Evolutionary conservation across 2,113 vertebrate species (phyloP).

Genomic region (Chinchilla lanigera): DNA sequence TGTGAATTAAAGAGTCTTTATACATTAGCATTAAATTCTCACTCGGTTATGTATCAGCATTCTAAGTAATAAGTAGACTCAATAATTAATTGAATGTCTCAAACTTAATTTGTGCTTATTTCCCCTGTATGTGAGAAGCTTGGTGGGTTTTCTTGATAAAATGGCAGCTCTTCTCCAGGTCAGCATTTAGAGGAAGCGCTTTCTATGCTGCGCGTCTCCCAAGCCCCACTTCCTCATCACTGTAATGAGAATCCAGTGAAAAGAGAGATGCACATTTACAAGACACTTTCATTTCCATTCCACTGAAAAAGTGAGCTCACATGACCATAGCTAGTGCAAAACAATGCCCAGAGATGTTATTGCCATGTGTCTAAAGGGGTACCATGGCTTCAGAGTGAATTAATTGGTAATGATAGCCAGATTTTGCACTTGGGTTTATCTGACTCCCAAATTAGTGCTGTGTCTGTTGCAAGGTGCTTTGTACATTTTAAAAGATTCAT

Average conservation of each 20-base stretch:
- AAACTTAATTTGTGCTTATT: background rate
- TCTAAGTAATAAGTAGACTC: background rate
- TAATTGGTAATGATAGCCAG: background rate
- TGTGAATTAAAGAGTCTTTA: background rate
- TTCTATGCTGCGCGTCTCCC: background rate
- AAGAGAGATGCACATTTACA: background rate
- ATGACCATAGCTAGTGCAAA: background rate
- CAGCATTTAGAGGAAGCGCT: background rate
- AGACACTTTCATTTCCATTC: background rate
- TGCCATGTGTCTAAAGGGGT: background rate
- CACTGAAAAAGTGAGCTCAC: background rate
- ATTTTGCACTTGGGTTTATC: background rate
- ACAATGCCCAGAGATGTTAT: background rate
- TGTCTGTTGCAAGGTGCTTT: background rate
- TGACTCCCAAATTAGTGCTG: background rate
- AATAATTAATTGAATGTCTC: background rate
- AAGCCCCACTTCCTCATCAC: background rate
- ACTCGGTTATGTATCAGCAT: background rate
- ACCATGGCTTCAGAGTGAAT: background rate
- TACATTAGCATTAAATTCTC: background rate
- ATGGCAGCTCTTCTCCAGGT: too few relatives aligned
- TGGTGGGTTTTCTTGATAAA: background rate
- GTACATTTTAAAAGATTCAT: background rate
- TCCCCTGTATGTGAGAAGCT: background rate
- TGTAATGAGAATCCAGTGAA: background rate